Base-by-base conservation (phyloP, 2,797 vertebrate genomes). In the Tokudaia tokunoshimensis region DNA sequence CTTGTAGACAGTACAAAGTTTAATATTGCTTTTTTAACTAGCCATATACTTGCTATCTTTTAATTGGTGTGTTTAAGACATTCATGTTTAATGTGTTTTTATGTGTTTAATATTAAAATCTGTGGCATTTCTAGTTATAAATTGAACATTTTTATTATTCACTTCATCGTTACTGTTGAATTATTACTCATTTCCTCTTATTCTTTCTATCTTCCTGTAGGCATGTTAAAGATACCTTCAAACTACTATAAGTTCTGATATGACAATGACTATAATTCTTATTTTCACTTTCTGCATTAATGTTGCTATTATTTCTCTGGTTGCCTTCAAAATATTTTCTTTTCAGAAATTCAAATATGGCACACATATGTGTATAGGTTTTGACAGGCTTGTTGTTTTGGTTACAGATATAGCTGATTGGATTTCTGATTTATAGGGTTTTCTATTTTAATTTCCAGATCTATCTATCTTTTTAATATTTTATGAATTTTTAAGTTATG, bases 301-400 rank as follows among this genome's bases (percentile, higher is more conserved):
- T 19, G 10, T 83, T 41, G 22, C 26, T 81, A 47, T 63, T 22
- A 67, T 10, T 67, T 14, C 29, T 61, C 34, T 63, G 0, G 8
- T 57, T 41, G 55, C 31, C 34, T 94, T 89, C 74, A 89, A 50
- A 84, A 80, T 72, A 29, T 41, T 91, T n/a, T 86, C 65, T 84
- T 83, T 3, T 15, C 65, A 74, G 74, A 80, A 79, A 50, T 74
- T 34, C 79, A 59, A 84, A 89, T 80, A 80, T 41, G 37, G 29
- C 41, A 75, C 12, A 9, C 19, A 14, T 75, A 50, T 50, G 50
- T 50, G 50, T 50, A 50, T 50, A 50, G 17, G 6, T 57, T 41
- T 65, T 47, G 3, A 13, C 61, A 22, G 57, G 3, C 22, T 85
- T 70, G 3, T 50, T 37, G 22, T 15, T 19, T 26, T 47, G 15